Conservation (phyloP, 2,888 invertebrate species). For the Nematopogon swammerdamellus region DNA sequence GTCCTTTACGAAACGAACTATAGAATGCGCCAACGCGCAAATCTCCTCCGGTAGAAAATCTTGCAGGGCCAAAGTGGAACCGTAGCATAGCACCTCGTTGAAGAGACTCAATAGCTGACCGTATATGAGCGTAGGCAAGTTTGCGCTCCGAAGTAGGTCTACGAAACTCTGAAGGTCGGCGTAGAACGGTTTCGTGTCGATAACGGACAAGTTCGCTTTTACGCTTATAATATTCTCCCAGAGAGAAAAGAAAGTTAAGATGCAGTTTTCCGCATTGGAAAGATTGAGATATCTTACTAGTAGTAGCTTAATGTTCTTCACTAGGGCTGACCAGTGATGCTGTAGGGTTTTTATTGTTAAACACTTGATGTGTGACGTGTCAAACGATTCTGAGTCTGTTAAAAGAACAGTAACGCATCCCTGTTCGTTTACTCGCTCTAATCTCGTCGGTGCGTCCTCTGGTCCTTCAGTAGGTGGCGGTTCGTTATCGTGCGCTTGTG, state of each 20-base stretch:
- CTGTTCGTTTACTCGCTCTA: conserved; percentile 42
- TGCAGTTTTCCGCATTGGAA: conserved; percentile 64
- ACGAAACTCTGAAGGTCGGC: conserved; percentile 80
- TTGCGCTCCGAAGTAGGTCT: conserved; percentile 62
- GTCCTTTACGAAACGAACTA: conserved; percentile 84
- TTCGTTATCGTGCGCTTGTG: conserved; percentile 16
- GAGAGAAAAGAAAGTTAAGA: conserved; percentile 77
- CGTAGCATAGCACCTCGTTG: conserved; percentile 89
- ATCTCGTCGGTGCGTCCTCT: conserved; percentile 30
- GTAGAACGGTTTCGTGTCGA: conserved; percentile 86
- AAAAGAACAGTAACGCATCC: conserved; percentile 62
- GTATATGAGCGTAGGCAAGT: conserved; percentile 80
- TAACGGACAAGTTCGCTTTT: conserved; percentile 84
- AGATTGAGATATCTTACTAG: conserved; percentile 56
- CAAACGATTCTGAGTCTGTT: conserved; percentile 78
- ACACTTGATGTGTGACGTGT: conserved; percentile 83
- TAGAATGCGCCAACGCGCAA: conserved; percentile 79
- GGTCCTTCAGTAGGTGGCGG: conserved; percentile 20
- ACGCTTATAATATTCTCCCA: conserved; percentile 92
- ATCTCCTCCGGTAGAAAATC: conserved; percentile 87
- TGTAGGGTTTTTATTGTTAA: conserved; percentile 82
- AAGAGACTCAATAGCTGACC: conserved; percentile 80
- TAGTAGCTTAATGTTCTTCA: conserved; percentile 64
- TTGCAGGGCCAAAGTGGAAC: conserved; percentile 84
- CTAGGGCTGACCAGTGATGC: conserved; percentile 79